phyloP scores from a whole-genome alignment of 1,140 invertebrate genomes.

The Temnothorax nylanderi region DNA sequence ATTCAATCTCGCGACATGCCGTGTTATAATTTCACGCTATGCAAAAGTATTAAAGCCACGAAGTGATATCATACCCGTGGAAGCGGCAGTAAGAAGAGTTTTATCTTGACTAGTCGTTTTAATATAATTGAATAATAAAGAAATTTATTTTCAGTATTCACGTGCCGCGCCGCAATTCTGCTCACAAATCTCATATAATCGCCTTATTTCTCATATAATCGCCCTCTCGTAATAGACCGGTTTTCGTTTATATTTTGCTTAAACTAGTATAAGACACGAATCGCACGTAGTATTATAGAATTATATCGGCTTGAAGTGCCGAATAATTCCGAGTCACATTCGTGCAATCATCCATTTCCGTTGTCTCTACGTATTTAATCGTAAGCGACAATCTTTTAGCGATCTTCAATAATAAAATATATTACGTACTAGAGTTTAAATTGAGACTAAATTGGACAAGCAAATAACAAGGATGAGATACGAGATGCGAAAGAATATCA shows the following conservation, averaged over 20 bases:
- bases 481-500: neutral
- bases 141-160: slow-evolving; percentile 41
- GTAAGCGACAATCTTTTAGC: neutral
- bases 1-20: slow-evolving; percentile 60
- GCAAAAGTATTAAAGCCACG: slow-evolving; percentile 54
- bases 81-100: slow-evolving; percentile 10
- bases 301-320: neutral
- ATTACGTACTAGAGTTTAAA: neutral
- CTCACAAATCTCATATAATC: neutral
- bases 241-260: neutral
- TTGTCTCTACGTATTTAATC: neutral
- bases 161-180: neutral
- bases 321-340: neutral
- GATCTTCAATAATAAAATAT: neutral
- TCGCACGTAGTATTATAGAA: neutral
- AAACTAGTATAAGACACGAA: neutral
- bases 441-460: neutral
- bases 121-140: slow-evolving; percentile 31
- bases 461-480: neutral
- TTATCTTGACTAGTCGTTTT: slow-evolving; percentile 58
- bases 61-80: slow-evolving; percentile 2
- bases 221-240: neutral
- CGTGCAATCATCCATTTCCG: neutral
- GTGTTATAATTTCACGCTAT: slow-evolving; percentile 60
- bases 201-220: slow-evolving; percentile 1